Evolutionary conservation across 2,888 invertebrate species (phyloP), one percentile per base, ranked within the genome.

Genomic region (Rhogogaster chlorosoma): DNA sequence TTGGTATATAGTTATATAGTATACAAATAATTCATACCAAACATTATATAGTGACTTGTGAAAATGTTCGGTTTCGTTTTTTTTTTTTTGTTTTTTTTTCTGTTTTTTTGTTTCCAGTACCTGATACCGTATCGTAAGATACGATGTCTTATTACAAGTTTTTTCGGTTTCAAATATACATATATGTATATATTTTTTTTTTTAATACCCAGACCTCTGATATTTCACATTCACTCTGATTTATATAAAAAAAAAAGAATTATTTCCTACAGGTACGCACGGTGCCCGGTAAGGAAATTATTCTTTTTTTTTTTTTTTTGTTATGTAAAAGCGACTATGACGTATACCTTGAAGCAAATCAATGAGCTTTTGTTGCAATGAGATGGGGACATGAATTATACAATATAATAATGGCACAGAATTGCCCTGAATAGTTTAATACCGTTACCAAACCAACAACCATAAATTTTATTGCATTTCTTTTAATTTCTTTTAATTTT

Each of bases 101-200:
- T n/a, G n/a, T n/a, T n/a, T n/a, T n/a, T n/a, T n/a, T n/a, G n/a
- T n/a, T 57, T 83, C 29, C 45, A 45, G 92, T 92, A 92, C 92
- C 91, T 92, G 92, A 92, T 88, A 88, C 89, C 89, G 89, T 88
- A 88, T 89, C 89, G 86, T 18, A 2, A 32, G 83, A 83, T 67
- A 45, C 83, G 83, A 45, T 83, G 83, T 83, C 83, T 80, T 70
- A 29, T 83, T 80, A 61, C 22, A 42, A 67, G 12, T 70, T 42
- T 70, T 70, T 32, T 80, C 36, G 36, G 12, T 78, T 78, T 42
- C 12, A 64, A 42, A 64, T 82, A 1, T 10, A 82, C n/a, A n/a
- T n/a, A 53, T 53, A 53, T n/a, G 7, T 18, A 18, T 49, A 49
- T 49, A 49, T 49, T 32, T 29, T 61, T n/a, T 61, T 61, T 61